These are phyloP conservation scores for Rostratula benghalensis DNA, from an alignment of 2,113 vertebrate species.

Conservation along the genomic window DNA sequence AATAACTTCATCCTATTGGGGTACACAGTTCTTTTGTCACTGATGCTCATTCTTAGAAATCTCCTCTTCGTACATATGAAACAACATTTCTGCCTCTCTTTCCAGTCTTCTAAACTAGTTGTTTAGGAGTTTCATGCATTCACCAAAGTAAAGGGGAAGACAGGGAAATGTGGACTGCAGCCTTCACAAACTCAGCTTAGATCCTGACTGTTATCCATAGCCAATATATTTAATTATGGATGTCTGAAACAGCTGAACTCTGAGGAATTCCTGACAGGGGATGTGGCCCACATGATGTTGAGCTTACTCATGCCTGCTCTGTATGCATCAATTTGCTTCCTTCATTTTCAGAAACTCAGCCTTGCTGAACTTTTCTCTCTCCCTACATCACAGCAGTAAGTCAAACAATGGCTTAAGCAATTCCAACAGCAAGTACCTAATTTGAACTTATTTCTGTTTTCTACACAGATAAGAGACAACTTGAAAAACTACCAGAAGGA, in stretches of 20 bases:
- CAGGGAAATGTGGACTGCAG: background rate
- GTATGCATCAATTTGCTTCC: background rate
- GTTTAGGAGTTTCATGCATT: background rate
- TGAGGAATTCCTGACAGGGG: background rate
- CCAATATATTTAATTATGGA: background rate
- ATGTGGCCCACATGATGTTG: background rate
- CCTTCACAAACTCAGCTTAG: background rate
- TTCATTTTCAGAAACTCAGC: background rate
- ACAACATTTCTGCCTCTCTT: background rate
- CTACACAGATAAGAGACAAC: background rate
- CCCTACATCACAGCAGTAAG: background rate
- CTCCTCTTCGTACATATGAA: background rate
- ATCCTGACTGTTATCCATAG: background rate
- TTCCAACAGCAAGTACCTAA: background rate
- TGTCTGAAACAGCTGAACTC: background rate
- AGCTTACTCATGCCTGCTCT: background rate
- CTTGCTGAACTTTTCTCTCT: background rate
- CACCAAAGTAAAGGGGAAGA: background rate
- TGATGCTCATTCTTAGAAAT: background rate
- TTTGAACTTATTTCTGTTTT: background rate
- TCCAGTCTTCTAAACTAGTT: background rate
- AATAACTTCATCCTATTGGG: background rate
- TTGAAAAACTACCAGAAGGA: background rate
- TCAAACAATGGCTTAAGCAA: background rate
- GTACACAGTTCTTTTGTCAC: background rate